phyloP scores from a whole-genome alignment of 2,888 invertebrate genomes.

The Drosophila lutescens region DNA sequence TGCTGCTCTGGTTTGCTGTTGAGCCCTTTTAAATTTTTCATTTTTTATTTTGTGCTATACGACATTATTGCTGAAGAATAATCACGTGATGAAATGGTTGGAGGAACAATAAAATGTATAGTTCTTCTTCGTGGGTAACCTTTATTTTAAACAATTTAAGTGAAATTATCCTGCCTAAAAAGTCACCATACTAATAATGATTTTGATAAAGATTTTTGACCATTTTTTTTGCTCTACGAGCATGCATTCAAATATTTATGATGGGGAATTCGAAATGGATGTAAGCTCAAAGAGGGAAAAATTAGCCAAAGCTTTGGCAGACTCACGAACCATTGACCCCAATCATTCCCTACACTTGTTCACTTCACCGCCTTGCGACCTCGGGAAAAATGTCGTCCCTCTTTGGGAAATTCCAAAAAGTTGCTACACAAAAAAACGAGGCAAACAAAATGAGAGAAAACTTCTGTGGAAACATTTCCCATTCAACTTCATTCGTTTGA shows the following conservation, averaged over 20 bases:
- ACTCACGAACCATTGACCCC: slow-evolving; percentile 53
- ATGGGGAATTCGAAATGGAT: slow-evolving; percentile 2
- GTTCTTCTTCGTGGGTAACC: no score
- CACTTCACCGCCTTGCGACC: slow-evolving; percentile 44
- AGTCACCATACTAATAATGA: background rate
- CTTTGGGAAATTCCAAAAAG: slow-evolving; percentile 36
- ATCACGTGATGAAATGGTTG: background rate
- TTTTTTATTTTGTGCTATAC: slow-evolving; percentile 3
- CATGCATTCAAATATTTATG: background rate
- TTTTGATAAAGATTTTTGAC: background rate
- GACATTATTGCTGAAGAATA: slow-evolving; percentile 5
- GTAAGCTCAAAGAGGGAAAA: slow-evolving; percentile 10
- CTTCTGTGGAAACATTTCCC: slow-evolving; percentile 44
- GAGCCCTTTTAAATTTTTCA: slow-evolving; percentile 29
- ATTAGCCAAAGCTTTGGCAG: slow-evolving; percentile 26
- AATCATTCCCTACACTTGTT: slow-evolving; percentile 50
- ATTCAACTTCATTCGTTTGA: slow-evolving; percentile 49
- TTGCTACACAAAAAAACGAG: slow-evolving; percentile 18
- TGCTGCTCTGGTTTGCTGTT: slow-evolving; percentile 31
- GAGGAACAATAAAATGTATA: no score
- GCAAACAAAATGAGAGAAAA: slow-evolving; percentile 29
- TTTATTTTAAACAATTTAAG: no score
- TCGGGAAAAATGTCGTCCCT: slow-evolving; percentile 26
- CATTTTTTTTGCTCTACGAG: no score
- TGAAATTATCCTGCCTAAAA: no score